A percentile compares a stretch with the other conserved stretches of the same genome.
Conservation (phyloP, 2,797 vertebrate species). For the Crossoptilon crossoptilon region DNA sequence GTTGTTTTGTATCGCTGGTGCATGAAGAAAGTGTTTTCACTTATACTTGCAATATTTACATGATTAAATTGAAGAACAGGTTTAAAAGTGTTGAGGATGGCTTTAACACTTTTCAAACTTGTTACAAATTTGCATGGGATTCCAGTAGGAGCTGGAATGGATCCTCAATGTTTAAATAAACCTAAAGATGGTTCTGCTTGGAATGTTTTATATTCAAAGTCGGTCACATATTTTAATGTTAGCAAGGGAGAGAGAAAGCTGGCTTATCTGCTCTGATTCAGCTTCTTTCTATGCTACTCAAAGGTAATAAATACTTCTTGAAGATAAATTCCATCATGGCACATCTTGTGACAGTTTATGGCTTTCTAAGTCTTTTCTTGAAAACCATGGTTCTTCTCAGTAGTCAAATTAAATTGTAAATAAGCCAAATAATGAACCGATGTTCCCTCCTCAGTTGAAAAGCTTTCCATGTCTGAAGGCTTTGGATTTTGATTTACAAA, state of each 20-base stretch:
- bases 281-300: background rate
- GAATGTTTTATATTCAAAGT: background rate
- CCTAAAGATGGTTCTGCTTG: background rate
- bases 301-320: background rate
- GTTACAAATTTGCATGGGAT: background rate
- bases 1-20: background rate
- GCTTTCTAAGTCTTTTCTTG: background rate
- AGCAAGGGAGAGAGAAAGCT: background rate
- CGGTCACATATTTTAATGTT: background rate
- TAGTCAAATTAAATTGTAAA: background rate
- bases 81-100: background rate
- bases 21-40: background rate
- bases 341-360: background rate
- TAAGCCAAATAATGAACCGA: background rate
- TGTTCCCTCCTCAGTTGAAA: background rate
- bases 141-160: background rate
- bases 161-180: background rate
- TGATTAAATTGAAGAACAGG: background rate
- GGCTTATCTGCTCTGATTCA: background rate
- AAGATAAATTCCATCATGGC: background rate
- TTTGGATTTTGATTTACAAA: background rate
- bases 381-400: background rate
- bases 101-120: background rate
- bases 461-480: fast-evolving
- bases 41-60: background rate